These are phyloP conservation scores for Penaeus chinensis DNA, from an alignment of 1,140 invertebrate species.

Conservation along the genomic window DNA sequence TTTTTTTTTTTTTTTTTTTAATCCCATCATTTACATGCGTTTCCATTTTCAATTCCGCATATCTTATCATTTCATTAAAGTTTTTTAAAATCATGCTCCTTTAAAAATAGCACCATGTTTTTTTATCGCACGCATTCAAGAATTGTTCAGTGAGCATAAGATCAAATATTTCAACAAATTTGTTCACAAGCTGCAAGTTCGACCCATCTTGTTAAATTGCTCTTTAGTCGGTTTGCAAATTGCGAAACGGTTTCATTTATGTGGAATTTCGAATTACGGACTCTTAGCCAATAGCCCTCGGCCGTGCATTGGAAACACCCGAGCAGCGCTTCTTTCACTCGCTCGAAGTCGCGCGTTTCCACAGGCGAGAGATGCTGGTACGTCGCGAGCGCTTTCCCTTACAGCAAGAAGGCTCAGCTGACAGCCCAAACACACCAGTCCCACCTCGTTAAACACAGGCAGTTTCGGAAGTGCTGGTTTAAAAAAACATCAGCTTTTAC, in stretches of 20 bases:
- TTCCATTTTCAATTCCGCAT: not conserved
- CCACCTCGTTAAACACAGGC: slow-evolving; percentile 13
- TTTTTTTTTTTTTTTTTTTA: too few species aligned
- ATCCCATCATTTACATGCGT: not conserved
- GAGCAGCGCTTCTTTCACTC: not conserved
- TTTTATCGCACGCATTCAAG: slow-evolving; percentile 1
- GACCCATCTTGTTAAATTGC: not conserved
- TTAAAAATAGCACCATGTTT: not conserved
- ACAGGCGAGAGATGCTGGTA: not conserved
- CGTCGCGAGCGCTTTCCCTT: not conserved
- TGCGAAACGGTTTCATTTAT: not conserved
- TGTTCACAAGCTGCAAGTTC: not conserved
- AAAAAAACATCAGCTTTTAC: not conserved
- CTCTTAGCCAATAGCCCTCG: not conserved
- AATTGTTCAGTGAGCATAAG: too few species aligned
- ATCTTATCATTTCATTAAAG: not conserved
- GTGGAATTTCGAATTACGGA: not conserved
- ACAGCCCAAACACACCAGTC: not conserved
- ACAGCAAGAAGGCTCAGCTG: not conserved
- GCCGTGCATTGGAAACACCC: not conserved
- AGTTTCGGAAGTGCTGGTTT: not conserved
- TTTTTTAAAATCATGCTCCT: slow-evolving; percentile 6
- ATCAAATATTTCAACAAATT: not conserved
- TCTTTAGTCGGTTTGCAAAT: not conserved
- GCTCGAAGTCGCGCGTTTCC: not conserved